phyloP scores from a whole-genome alignment of 2,113 vertebrate species.

The Miniopterus natalensis region DNA sequence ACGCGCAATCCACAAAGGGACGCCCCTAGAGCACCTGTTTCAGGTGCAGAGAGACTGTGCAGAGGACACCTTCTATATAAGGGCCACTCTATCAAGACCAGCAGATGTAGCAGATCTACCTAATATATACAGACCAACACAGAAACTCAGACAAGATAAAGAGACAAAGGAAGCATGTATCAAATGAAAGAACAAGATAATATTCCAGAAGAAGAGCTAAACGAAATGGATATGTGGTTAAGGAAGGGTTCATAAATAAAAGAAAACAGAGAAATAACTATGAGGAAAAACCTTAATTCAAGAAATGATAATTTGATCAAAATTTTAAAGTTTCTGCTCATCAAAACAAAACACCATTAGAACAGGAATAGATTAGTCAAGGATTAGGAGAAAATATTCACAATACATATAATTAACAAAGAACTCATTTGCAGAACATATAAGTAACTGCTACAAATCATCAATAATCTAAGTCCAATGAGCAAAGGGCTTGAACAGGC shows the following conservation, averaged over 20 bases:
- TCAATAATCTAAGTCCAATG: neutral
- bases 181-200: too few species aligned
- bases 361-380: neutral
- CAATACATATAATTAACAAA: neutral
- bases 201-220: too few species aligned
- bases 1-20: too few species aligned
- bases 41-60: too few species aligned
- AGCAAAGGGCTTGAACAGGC: neutral
- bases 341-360: neutral
- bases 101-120: too few species aligned
- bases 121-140: too few species aligned
- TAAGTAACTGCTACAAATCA: constrained; percentile 4
- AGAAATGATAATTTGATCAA: neutral
- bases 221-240: neutral
- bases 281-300: neutral
- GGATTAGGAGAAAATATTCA: neutral
- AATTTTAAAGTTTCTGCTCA: neutral
- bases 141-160: too few species aligned
- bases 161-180: too few species aligned
- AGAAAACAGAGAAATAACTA: neutral
- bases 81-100: too few species aligned
- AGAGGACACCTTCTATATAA: too few species aligned
- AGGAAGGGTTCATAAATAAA: neutral
- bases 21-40: too few species aligned
- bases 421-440: neutral